Base-by-base conservation (phyloP, 2,113 vertebrate species). In the Pterophyllum scalare region DNA sequence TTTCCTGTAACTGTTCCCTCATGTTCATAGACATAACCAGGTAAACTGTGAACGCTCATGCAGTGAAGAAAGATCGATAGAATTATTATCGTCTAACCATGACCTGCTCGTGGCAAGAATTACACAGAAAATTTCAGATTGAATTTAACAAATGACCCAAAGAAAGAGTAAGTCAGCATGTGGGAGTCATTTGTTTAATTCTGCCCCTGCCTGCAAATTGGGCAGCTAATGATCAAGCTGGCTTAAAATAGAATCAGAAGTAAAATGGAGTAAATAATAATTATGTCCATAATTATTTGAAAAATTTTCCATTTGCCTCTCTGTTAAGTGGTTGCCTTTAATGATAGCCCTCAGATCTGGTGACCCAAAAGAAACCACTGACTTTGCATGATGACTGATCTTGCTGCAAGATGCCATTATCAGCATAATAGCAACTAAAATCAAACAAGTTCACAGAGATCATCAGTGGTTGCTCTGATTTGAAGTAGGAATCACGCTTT, bases 101-200 rank as follows among this genome's bases (percentile, higher is more conserved):
- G 58, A 15, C 28, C 35, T 62, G 31, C 52, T 75, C 11, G 8
- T 26, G 43, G 80, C 22, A 3, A 67, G 62, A 67, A 81, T 75
- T 64, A 72, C 56, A 56, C 79, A 64, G 43, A 5, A 77, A 72
- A 80, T 65, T 82, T 84, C 64, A 33, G 35, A 80, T n/a, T 61
- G 77, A 79, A 58, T 88, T 81, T 76, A 59, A 5, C 35, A 62
- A 81, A 80, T 58, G 61, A 77, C 70, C 75, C 56, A 28, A 67
- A 82, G 79, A 80, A 76, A 76, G n/a, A 59, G 59, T 60, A 72
- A 82, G 76, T 76, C 81, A 65, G 62, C 60, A 56, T 62, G 56
- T 84, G 74, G 19, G 64, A 77, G 72, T 64, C 60, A 82, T 60
- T 76, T 17, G 17, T 78, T 85, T 70, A 75, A 81, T 31, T 31